phyloP scores from a whole-genome alignment of 2,888 invertebrate genomes.

The Heliconius sara region DNA sequence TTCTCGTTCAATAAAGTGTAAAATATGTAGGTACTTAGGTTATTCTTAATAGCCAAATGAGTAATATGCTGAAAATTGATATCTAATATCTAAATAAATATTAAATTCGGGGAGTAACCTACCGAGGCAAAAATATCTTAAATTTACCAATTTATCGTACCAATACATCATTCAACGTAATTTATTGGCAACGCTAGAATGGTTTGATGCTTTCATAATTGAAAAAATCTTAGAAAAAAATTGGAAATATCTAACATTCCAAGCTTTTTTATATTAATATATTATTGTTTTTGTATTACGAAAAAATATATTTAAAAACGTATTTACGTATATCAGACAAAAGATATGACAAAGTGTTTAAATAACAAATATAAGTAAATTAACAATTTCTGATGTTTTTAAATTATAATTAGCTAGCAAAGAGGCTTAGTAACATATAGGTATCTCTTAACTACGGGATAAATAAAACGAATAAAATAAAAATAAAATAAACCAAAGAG shows the following conservation, averaged over 20 bases:
- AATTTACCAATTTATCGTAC: slow-evolving; percentile 24
- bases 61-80: slow-evolving; percentile 6
- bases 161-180: slow-evolving; percentile 28
- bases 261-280: too few relatives aligned
- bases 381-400: too few relatives aligned
- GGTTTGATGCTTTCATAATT: slow-evolving; percentile 23
- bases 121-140: slow-evolving; percentile 16
- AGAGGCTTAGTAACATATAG: too few relatives aligned
- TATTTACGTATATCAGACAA: too few relatives aligned
- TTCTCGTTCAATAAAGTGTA: not conserved
- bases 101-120: slow-evolving; percentile 11
- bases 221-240: not conserved
- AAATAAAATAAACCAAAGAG: slow-evolving; percentile 56
- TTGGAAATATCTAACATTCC: not conserved
- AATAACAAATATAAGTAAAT: too few relatives aligned
- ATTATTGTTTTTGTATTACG: too few relatives aligned
- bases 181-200: slow-evolving; percentile 25
- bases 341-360: too few relatives aligned
- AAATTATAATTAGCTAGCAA: too few relatives aligned
- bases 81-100: slow-evolving; percentile 7
- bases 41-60: not conserved
- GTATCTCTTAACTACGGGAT: not conserved
- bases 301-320: too few relatives aligned
- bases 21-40: not conserved
- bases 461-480: slow-evolving; percentile 4